These are phyloP conservation scores for Parus major DNA, from an alignment of 2,113 vertebrate species.

Conservation along the genomic window DNA sequence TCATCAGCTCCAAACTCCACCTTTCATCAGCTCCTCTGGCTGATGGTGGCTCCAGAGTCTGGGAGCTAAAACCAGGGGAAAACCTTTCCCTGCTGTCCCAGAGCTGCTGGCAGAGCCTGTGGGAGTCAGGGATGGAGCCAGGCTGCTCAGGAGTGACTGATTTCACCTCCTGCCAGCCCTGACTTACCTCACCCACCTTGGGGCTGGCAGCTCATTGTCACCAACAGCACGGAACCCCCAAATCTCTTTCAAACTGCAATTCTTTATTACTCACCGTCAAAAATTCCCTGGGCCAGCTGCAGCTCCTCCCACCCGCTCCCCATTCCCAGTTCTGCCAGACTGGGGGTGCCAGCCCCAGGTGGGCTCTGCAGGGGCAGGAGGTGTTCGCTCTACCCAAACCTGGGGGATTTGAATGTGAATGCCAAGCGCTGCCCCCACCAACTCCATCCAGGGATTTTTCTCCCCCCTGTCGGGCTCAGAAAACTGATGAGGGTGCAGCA, in stretches of 20 bases:
- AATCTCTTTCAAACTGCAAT: background rate
- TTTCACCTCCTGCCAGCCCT: background rate
- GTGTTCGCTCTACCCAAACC: background rate
- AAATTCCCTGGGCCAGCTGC: background rate
- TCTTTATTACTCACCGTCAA: constrained; percentile 30
- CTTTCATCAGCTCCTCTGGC: background rate
- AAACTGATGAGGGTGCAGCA: constrained; percentile 49
- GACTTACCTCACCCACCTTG: background rate
- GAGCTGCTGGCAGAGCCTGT: background rate
- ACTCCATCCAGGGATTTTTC: background rate
- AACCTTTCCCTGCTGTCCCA: background rate
- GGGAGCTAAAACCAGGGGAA: background rate
- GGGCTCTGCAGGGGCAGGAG: background rate
- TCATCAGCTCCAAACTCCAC: background rate
- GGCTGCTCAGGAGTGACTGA: background rate
- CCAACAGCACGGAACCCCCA: background rate
- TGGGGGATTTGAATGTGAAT: background rate
- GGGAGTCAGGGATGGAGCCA: background rate
- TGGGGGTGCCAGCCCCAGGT: background rate
- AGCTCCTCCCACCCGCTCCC: constrained; percentile 53
- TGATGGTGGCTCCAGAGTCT: background rate
- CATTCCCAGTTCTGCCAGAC: background rate
- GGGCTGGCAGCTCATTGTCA: background rate
- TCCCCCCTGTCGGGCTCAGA: background rate
- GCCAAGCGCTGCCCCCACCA: accelerated